These are phyloP conservation scores for Agonopterix arenella DNA, from an alignment of 2,888 invertebrate genomes.

Conservation along the genomic window DNA sequence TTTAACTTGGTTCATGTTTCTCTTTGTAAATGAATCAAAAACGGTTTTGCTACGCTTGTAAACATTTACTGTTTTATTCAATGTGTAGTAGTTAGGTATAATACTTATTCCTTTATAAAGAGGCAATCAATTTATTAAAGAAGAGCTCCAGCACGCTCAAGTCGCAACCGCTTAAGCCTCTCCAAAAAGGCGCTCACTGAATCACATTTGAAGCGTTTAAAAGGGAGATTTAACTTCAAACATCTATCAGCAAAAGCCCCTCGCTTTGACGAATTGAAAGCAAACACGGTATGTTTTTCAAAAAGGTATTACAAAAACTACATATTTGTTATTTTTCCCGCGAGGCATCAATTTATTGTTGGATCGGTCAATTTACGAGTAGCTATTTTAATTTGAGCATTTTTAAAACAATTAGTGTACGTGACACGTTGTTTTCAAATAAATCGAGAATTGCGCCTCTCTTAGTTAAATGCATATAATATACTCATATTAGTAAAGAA, in stretches of 20 bases:
- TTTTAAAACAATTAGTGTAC: not conserved
- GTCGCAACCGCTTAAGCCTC: slow-evolving; percentile 34
- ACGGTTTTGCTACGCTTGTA: too few species aligned
- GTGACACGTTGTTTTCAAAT: too few species aligned
- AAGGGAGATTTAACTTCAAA: slow-evolving; percentile 73
- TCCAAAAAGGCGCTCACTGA: slow-evolving; percentile 57
- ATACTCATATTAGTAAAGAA: too few species aligned
- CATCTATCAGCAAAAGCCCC: slow-evolving; percentile 54
- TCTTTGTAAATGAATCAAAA: too few species aligned
- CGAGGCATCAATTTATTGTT: slow-evolving; percentile 29
- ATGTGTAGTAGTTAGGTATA: too few species aligned
- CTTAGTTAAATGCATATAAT: too few species aligned
- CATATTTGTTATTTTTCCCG: slow-evolving; percentile 46
- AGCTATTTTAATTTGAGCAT: slow-evolving; percentile 10
- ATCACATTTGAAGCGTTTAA: slow-evolving; percentile 66
- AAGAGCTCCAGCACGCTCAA: slow-evolving; percentile 7
- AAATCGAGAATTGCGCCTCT: too few species aligned
- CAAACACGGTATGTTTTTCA: slow-evolving; percentile 65
- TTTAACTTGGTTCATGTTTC: too few species aligned
- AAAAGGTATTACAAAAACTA: slow-evolving; percentile 60
- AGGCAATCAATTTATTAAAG: slow-evolving; percentile 9
- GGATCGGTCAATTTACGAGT: slow-evolving; percentile 24
- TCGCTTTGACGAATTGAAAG: slow-evolving; percentile 57
- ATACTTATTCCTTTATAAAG: not conserved
- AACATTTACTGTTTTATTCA: too few species aligned